Conservation (phyloP, 2,888 invertebrate genomes). For the Apotomis capreana region DNA sequence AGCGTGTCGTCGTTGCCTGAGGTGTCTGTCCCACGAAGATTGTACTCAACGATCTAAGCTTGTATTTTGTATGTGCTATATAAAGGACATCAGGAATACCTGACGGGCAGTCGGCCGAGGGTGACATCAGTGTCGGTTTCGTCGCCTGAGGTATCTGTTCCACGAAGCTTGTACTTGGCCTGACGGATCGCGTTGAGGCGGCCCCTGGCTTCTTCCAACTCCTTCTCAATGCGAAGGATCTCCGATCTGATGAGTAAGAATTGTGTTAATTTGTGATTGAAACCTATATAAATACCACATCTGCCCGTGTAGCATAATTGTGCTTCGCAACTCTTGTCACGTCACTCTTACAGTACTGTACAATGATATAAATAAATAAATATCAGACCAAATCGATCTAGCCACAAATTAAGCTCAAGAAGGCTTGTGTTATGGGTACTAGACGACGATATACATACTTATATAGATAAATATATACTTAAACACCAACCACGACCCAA, state of each 20-base stretch:
- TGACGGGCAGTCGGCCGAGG: constrained; percentile 56
- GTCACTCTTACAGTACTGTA: too few species aligned
- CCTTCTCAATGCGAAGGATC: constrained; percentile 96
- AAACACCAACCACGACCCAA: too few species aligned
- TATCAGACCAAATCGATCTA: too few species aligned
- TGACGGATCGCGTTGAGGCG: constrained; percentile 95
- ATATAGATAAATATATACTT: too few species aligned
- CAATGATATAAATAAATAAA: too few species aligned
- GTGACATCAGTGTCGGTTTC: constrained; percentile 85
- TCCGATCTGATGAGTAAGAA: constrained; percentile 83
- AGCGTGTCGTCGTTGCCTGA: too few species aligned
- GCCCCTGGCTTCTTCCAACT: constrained; percentile 95
- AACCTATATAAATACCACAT: too few species aligned
- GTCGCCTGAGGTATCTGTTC: constrained; percentile 83
- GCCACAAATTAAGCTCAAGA: too few species aligned
- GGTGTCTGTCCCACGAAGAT: constrained; percentile 84
- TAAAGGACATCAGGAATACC: constrained; percentile 32
- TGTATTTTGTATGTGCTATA: background rate
- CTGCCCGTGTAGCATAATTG: too few species aligned
- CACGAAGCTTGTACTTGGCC: constrained; percentile 92
- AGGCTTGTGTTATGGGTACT: too few species aligned
- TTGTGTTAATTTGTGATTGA: background rate
- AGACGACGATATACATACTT: too few species aligned
- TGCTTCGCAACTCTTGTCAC: too few species aligned
- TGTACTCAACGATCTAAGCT: constrained; percentile 83